These are phyloP conservation scores for Macrosoma leucophasiata DNA, from an alignment of 2,888 invertebrate species.

Conservation along the genomic window DNA sequence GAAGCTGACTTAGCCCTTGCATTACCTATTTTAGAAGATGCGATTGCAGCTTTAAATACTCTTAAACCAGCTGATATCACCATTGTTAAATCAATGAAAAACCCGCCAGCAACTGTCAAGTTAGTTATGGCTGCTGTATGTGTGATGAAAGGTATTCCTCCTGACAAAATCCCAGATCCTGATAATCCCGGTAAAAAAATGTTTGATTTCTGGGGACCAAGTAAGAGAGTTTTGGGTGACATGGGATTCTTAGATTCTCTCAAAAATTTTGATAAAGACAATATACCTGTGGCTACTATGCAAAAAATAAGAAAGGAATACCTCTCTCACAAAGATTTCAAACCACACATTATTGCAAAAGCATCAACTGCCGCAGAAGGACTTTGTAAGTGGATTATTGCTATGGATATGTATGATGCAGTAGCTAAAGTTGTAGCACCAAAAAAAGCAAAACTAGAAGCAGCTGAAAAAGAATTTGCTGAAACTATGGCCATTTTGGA, in stretches of 20 bases:
- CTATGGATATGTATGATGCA: constrained; percentile 91
- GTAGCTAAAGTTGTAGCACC: constrained; percentile 90
- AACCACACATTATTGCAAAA: constrained; percentile 86
- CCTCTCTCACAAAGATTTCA: constrained; percentile 84
- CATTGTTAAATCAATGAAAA: constrained; percentile 92
- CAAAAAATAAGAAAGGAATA: constrained; percentile 85
- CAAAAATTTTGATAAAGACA: constrained; percentile 89
- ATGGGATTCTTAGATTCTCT: constrained; percentile 85
- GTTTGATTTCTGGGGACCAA: constrained; percentile 90
- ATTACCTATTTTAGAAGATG: constrained; percentile 87
- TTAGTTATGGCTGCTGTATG: constrained; percentile 94
- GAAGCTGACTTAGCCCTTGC: constrained; percentile 94
- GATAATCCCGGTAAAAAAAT: constrained; percentile 79
- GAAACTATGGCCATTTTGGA: constrained; percentile 89
- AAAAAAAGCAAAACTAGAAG: constrained; percentile 86
- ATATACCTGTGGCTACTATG: constrained; percentile 84
- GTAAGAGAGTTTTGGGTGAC: constrained; percentile 87
- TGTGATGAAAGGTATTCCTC: constrained; percentile 87
- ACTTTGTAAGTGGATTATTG: constrained; percentile 92
- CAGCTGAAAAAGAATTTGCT: constrained; percentile 87
- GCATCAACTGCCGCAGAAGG: constrained; percentile 97
- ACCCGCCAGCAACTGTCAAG: constrained; percentile 88
- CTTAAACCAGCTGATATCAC: constrained; percentile 90
- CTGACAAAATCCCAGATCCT: constrained; percentile 85
- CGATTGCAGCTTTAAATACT: constrained; percentile 85